Conservation (phyloP, 64 coral and sea anemone species). For the Pocillopora verrucosa region DNA sequence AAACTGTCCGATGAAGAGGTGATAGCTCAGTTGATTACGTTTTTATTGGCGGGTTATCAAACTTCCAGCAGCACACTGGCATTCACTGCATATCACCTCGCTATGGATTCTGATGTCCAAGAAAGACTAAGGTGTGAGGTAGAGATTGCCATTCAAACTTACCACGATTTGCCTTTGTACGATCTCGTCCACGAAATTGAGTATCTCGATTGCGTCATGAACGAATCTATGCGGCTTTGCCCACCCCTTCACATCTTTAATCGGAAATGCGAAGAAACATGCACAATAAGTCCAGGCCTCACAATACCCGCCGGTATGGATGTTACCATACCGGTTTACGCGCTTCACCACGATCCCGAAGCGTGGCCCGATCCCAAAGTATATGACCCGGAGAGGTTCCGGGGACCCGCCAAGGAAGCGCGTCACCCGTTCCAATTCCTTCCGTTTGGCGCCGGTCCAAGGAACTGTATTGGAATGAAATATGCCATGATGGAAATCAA, state of each 20-base stretch:
- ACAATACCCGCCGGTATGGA: constrained; percentile 33
- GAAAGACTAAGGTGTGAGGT: constrained; percentile 36
- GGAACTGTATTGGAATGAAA: constrained; percentile 33
- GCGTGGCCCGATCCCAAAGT: constrained; percentile 22
- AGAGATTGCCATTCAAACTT: constrained; percentile 9
- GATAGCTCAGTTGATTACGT: constrained; percentile 34
- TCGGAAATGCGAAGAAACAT: constrained; percentile 22
- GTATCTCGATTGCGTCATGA: constrained; percentile 47
- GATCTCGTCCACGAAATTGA: constrained; percentile 36
- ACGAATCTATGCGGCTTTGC: constrained; percentile 36
- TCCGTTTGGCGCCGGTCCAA: constrained; percentile 34
- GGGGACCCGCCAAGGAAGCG: constrained; percentile 2
- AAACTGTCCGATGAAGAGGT: constrained; percentile 45
- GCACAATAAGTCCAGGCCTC: not conserved
- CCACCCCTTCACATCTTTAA: constrained; percentile 11
- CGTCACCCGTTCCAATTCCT: constrained; percentile 41
- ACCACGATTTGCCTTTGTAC: constrained; percentile 20
- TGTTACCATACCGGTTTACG: constrained; percentile 25
- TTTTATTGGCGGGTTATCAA: constrained; percentile 27
- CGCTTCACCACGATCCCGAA: constrained; percentile 29
- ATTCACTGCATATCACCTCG: constrained; percentile 27
- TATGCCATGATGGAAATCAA: constrained; percentile 30
- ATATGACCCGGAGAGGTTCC: constrained; percentile 39
- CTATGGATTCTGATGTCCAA: constrained; percentile 38
- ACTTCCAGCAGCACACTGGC: constrained; percentile 28